Base-by-base conservation (phyloP, 2,888 invertebrate genomes). In the Sericinus montela region DNA sequence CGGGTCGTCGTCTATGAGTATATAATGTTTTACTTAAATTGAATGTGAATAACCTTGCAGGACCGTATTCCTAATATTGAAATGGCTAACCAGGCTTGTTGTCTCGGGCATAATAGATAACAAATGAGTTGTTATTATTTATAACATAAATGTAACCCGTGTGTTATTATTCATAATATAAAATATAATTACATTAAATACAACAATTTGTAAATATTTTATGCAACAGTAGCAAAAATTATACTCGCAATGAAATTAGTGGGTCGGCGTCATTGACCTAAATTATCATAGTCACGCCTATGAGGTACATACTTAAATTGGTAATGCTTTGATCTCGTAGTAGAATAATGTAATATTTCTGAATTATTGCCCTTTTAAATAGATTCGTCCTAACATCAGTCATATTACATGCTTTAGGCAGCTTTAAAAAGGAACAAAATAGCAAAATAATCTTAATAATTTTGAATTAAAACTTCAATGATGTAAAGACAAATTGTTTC, bases 261-360 rank as follows among this genome's bases (percentile, higher is more conserved):
- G 51, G 73, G 72, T 72, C 73, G 64, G 60, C 69, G 72, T 62
- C 76, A 75, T 75, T 80, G 81, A 79, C 78, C 78, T 53, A 76
- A 68, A 75, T 80, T 69, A 63, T 66, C 70, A 67, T 63, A 43
- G 54, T 51, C 54, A 52, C 53, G 46, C 49, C 45, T 53, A 55
- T 60, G 56, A 35, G 45, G 42, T 44, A 40, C 40, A 42, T 39
- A 38, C 50, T 48, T 51, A 43, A 45, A 45, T 10, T 45, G 23
- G 29, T 32, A 29, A 29, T 15, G 40, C 50, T 45, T 50, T 45
- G 50, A 49, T 49, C 38, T 36, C 40, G 35, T 30, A 14, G 14
- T 25, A 13, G 25, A 3, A 32, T 5, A n/a, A n/a, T n/a, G n/a
- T 5, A 32, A 29, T 37, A 43, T 37, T 43, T 48, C 34, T 38